Percentiles rank a stretch among this genome's conserved stretches.
phyloP scores from a whole-genome alignment of 2,113 vertebrate species.

The Lophotis ruficrista region DNA sequence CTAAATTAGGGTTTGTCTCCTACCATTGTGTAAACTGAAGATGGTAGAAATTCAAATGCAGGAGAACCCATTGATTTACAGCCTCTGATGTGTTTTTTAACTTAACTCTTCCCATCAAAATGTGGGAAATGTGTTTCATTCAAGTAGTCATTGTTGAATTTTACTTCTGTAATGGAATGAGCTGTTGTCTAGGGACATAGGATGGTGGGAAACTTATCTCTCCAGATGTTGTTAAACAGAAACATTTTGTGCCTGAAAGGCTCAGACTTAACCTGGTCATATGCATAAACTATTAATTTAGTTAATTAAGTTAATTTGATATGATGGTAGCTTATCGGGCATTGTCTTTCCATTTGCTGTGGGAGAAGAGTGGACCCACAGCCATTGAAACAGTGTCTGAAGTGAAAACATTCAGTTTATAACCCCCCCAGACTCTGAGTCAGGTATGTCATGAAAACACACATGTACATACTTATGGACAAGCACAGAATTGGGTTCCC shows the following conservation, averaged over 20 bases:
- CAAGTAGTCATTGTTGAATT: not conserved
- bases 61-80: not conserved
- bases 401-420: not conserved
- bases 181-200: not conserved
- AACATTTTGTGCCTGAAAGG: not conserved
- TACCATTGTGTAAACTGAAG: not conserved
- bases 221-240: not conserved
- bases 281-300: not conserved
- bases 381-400: not conserved
- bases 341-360: not conserved
- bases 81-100: not conserved
- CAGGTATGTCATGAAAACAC: not conserved
- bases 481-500: fast-evolving
- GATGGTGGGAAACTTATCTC: not conserved
- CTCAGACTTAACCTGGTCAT: not conserved
- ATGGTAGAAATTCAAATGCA: conserved; percentile 41
- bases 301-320: not conserved
- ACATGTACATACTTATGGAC: not conserved
- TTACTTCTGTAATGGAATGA: not conserved
- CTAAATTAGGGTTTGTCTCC: conserved; percentile 65
- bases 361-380: not conserved
- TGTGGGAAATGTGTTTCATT: not conserved
- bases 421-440: not conserved
- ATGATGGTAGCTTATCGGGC: not conserved
- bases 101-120: conserved; percentile 11